These are phyloP conservation scores for Melospiza georgiana DNA, from an alignment of 2,113 vertebrate genomes.

Conservation along the genomic window DNA sequence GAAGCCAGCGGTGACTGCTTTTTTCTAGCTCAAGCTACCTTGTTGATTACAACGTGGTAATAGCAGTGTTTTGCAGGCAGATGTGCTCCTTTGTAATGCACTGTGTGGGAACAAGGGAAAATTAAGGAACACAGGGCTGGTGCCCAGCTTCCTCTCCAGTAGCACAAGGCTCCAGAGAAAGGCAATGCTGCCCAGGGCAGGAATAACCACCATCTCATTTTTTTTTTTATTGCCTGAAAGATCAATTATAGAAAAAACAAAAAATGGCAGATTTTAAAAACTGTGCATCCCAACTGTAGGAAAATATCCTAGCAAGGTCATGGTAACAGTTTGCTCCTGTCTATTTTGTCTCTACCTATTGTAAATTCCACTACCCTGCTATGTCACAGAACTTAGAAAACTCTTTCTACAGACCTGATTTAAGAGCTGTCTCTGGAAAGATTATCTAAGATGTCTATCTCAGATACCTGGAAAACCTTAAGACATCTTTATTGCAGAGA, in stretches of 20 bases:
- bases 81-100: accelerated
- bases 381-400: neutral
- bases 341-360: neutral
- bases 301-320: neutral
- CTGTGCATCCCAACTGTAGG: neutral
- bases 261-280: neutral
- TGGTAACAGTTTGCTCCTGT: neutral
- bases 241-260: neutral
- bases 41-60: neutral
- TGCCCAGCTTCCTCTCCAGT: neutral
- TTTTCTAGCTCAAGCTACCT: neutral
- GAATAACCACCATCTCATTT: neutral
- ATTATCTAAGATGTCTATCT: neutral
- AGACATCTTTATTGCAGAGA: neutral
- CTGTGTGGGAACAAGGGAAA: neutral
- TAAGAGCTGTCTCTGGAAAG: neutral
- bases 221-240: neutral
- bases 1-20: neutral
- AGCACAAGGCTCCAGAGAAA: neutral
- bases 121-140: neutral
- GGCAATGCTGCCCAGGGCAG: neutral
- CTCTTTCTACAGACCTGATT: neutral
- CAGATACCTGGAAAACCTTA: neutral
- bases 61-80: neutral
- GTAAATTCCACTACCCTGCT: neutral